phyloP scores from a whole-genome alignment of 2,113 vertebrate genomes.

The Cephalopterus ornatus region DNA sequence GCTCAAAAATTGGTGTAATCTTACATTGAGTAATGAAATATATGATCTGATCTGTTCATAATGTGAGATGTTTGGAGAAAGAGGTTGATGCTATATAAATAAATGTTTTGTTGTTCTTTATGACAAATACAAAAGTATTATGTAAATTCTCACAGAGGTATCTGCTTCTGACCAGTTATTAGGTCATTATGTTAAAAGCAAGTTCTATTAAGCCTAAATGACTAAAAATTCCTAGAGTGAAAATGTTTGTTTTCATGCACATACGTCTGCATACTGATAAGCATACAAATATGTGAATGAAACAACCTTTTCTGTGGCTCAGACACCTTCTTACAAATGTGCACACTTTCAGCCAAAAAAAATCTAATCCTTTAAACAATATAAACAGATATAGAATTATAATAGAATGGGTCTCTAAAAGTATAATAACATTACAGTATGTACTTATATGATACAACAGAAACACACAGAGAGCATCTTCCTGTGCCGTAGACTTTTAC shows the following conservation, averaged over 20 bases:
- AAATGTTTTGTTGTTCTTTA: background rate
- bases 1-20: slow-evolving; percentile 31
- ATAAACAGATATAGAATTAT: background rate
- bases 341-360: background rate
- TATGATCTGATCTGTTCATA: background rate
- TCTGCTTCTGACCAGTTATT: background rate
- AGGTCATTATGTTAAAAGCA: background rate
- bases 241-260: background rate
- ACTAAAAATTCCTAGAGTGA: background rate
- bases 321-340: background rate
- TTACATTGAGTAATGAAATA: background rate
- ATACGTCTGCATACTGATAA: background rate
- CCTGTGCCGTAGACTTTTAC: background rate
- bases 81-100: background rate
- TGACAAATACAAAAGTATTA: background rate
- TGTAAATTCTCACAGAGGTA: background rate
- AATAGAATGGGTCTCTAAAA: background rate
- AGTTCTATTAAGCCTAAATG: background rate
- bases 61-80: background rate
- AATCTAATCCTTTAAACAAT: background rate
- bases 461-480: background rate
- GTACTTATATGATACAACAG: background rate
- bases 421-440: background rate
- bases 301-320: background rate
- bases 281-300: background rate